Evolutionary conservation across 2,797 vertebrate species (phyloP).

Genomic region (Pangasius macronema): DNA sequence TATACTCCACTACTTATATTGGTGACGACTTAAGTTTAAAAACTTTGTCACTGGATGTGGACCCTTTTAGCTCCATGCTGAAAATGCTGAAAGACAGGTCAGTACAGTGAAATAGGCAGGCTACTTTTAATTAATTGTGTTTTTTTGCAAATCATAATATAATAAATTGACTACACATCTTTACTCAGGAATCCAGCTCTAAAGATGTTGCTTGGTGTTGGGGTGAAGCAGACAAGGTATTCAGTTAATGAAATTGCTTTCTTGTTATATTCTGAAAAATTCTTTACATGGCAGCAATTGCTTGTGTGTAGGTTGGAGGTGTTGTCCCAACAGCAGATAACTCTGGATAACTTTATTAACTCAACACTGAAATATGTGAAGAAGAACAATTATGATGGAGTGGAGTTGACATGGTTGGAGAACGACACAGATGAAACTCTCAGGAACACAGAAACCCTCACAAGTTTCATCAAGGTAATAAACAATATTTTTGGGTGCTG

Average conservation of each 20-base stretch:
- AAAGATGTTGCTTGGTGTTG: constrained; percentile 47
- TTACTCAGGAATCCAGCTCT: constrained; percentile 38
- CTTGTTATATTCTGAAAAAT: neutral
- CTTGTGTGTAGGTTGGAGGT: constrained; percentile 38
- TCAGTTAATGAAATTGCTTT: neutral
- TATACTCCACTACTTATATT: constrained; percentile 35
- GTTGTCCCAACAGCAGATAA: constrained; percentile 23
- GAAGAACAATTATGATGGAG: constrained; percentile 51
- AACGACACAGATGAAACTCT: constrained; percentile 14
- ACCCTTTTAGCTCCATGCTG: neutral
- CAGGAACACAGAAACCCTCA: constrained; percentile 24
- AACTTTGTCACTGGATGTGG: constrained; percentile 8
- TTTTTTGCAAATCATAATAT: neutral
- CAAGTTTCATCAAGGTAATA: constrained; percentile 38
- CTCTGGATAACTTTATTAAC: constrained; percentile 24
- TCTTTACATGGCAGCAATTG: neutral
- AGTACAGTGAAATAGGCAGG: neutral
- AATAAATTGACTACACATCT: neutral
- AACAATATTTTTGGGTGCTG: neutral
- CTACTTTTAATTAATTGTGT: neutral
- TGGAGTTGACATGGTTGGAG: constrained; percentile 48
- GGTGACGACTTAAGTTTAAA: constrained; percentile 14
- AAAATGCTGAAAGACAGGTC: constrained; percentile 37
- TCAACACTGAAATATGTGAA: constrained; percentile 40
- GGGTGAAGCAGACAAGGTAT: constrained; percentile 47